These are phyloP conservation scores for Parambassis ranga DNA, from an alignment of 2,797 vertebrate genomes.

Conservation along the genomic window DNA sequence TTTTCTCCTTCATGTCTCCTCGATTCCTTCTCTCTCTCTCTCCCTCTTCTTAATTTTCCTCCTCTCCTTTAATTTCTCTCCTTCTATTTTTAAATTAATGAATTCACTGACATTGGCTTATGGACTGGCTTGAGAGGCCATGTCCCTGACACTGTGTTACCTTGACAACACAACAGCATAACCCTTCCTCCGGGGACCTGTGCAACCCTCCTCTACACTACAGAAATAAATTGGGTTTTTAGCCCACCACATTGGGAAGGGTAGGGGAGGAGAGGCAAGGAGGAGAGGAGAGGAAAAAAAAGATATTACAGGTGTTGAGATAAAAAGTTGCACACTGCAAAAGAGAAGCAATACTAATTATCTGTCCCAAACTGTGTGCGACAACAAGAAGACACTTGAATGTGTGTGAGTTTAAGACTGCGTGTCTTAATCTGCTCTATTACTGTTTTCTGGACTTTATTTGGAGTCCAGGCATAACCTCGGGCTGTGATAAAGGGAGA, in stretches of 20 bases:
- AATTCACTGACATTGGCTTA: constrained; percentile 33
- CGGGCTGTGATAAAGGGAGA: background rate
- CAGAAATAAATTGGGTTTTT: constrained; percentile 66
- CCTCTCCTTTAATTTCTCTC: background rate
- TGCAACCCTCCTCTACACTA: constrained; percentile 19
- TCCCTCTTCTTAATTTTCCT: background rate
- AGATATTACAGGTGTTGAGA: constrained; percentile 7
- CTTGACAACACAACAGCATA: constrained; percentile 52
- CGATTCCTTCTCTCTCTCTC: background rate
- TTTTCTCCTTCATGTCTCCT: background rate
- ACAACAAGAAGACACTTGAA: background rate
- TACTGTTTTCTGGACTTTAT: constrained; percentile 17
- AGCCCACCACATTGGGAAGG: constrained; percentile 18
- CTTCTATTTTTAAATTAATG: constrained; percentile 48
- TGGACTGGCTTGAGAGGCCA: constrained; percentile 33
- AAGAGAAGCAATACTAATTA: constrained; percentile 17
- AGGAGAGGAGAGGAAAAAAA: background rate
- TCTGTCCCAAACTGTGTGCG: background rate
- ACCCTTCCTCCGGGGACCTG: constrained; percentile 36
- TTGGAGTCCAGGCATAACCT: constrained; percentile 1
- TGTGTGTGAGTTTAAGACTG: background rate
- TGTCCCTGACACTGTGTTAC: constrained; percentile 52
- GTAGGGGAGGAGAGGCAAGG: background rate
- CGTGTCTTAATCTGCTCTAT: constrained; percentile 4
- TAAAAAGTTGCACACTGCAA: background rate